phyloP scores from a whole-genome alignment of 2,797 vertebrate species.

The Crocodylus rhombifer region DNA sequence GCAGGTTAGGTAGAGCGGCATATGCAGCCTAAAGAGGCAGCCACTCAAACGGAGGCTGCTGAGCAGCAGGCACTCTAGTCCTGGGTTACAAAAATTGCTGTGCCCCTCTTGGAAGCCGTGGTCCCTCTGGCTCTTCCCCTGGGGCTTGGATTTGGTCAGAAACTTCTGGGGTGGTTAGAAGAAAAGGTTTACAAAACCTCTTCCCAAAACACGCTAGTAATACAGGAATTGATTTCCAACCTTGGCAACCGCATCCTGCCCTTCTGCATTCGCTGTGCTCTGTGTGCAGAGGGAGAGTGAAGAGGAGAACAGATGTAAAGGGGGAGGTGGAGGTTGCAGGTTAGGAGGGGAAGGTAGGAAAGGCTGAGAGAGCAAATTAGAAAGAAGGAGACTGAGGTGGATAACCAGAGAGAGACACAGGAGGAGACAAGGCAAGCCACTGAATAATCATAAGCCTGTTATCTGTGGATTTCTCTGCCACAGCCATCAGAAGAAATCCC shows the following conservation, averaged over 20 bases:
- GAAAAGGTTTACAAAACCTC: not conserved
- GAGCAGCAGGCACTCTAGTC: not conserved
- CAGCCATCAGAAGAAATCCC: not conserved
- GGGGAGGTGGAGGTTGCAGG: not conserved
- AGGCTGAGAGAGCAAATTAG: not conserved
- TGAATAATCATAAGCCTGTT: not conserved
- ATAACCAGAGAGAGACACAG: not conserved
- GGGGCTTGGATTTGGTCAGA: accelerated
- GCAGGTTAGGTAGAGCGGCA: not conserved
- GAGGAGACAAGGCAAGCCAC: too few species aligned
- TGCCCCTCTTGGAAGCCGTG: not conserved
- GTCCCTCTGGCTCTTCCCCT: accelerated
- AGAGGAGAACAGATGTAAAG: not conserved
- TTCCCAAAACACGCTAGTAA: not conserved
- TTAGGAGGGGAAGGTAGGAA: not conserved
- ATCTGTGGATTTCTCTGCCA: not conserved
- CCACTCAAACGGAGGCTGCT: not conserved
- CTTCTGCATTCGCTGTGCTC: too few species aligned
- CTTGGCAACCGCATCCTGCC: not conserved
- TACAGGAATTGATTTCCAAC: not conserved
- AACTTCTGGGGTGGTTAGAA: accelerated
- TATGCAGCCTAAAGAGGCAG: not conserved
- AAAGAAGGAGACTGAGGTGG: not conserved
- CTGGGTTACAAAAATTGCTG: not conserved
- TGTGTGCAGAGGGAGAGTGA: not conserved